These are phyloP conservation scores for Himalopsyche tibetana DNA, from an alignment of 2,888 invertebrate species.

Conservation along the genomic window DNA sequence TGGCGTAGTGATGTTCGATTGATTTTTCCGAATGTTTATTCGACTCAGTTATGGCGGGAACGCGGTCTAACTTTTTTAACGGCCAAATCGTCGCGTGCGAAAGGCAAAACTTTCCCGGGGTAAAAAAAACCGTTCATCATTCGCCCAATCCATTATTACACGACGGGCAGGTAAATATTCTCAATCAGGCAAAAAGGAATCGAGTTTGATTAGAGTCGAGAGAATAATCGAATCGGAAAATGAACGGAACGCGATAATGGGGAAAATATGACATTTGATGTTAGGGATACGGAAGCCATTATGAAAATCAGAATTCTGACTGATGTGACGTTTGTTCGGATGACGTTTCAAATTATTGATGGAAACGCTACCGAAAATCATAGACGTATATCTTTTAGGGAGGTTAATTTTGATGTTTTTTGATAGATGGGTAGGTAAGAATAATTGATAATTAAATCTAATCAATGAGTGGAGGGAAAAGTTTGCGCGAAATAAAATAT, in stretches of 20 bases:
- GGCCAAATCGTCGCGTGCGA: constrained; percentile 53
- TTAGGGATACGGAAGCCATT: constrained; percentile 13
- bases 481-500: too few species aligned
- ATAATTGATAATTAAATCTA: too few species aligned
- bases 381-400: neutral
- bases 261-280: constrained; percentile 46
- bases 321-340: neutral
- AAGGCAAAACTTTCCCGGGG: constrained; percentile 49
- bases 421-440: neutral
- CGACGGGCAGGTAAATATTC: constrained; percentile 50
- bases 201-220: constrained; percentile 55
- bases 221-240: constrained; percentile 47
- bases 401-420: neutral
- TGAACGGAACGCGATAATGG: constrained; percentile 47
- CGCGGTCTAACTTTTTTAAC: constrained; percentile 42
- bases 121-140: constrained; percentile 62
- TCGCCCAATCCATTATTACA: constrained; percentile 58
- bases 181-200: constrained; percentile 60
- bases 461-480: too few species aligned
- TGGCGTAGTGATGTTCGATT: constrained; percentile 1
- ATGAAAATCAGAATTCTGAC: constrained; percentile 1
- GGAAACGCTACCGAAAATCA: neutral
- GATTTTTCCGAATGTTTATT: constrained; percentile 22
- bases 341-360: neutral
- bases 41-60: constrained; percentile 34